These are phyloP conservation scores for Microtus oregoni DNA, from an alignment of 2,113 vertebrate genomes.

Conservation along the genomic window DNA sequence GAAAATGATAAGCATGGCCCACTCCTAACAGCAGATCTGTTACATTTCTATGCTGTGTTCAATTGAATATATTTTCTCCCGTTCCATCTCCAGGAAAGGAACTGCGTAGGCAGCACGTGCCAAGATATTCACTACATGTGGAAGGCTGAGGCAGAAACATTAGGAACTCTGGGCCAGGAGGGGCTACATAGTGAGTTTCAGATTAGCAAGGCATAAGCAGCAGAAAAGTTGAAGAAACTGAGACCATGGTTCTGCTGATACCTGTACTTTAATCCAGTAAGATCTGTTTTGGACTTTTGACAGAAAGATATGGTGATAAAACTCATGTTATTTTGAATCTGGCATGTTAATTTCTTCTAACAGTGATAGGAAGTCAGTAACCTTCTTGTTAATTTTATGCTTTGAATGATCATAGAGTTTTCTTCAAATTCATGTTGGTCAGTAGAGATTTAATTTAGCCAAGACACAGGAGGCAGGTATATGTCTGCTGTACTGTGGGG, in stretches of 20 bases:
- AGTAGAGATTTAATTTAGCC: neutral
- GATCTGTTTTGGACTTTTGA: neutral
- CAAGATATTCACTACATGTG: too few species aligned
- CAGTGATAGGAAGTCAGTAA: neutral
- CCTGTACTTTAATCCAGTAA: neutral
- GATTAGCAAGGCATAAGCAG: neutral
- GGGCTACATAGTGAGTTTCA: neutral
- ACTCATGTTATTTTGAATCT: neutral
- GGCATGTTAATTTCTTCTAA: neutral
- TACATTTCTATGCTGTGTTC: conserved; percentile 39
- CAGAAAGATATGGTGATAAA: neutral
- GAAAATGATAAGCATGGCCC: too few species aligned
- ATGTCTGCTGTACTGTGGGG: neutral
- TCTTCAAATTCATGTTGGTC: conserved; percentile 45
- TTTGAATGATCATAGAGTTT: neutral
- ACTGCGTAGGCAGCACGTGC: neutral
- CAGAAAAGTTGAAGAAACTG: neutral
- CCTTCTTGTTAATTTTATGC: neutral
- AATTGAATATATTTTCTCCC: conserved; percentile 40
- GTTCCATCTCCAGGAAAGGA: neutral
- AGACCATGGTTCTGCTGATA: neutral
- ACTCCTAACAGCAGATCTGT: neutral
- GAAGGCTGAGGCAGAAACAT: neutral
- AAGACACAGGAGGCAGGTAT: neutral
- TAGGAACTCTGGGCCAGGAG: too few species aligned